phyloP scores from a whole-genome alignment of 1,140 invertebrate species.

The Heterodera schachtii region DNA sequence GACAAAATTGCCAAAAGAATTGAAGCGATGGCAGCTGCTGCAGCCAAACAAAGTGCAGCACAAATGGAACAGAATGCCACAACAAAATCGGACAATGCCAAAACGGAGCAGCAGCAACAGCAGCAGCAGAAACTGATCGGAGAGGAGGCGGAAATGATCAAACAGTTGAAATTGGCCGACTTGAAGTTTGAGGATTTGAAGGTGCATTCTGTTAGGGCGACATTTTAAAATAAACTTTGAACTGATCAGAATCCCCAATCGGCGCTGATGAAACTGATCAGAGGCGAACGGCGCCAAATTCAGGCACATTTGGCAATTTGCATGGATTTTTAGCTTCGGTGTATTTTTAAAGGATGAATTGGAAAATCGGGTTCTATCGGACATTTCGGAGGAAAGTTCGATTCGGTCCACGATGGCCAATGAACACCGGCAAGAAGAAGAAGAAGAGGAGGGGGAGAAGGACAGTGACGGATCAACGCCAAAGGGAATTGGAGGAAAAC shows the following conservation, averaged over 20 bases:
- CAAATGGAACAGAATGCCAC: neutral
- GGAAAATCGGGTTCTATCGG: conserved; percentile 59
- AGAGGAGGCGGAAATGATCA: conserved; percentile 12
- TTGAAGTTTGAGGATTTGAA: conserved; percentile 24
- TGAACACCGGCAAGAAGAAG: conserved; percentile 58
- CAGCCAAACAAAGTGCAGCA: conserved; percentile 2
- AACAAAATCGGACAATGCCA: neutral
- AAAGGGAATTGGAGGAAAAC: neutral
- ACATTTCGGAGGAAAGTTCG: conserved; percentile 57
- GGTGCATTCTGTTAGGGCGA: neutral
- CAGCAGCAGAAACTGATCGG: conserved; percentile 15
- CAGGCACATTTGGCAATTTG: conserved; percentile 26
- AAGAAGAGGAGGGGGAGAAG: conserved; percentile 51
- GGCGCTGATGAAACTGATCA: conserved; percentile 52
- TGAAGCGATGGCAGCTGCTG: conserved; percentile 5
- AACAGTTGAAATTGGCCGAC: conserved; percentile 16
- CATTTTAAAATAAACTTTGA: neutral
- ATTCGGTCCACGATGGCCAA: conserved; percentile 57
- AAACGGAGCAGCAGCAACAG: conserved; percentile 7
- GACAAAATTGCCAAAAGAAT: conserved; percentile 23
- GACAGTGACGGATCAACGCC: neutral
- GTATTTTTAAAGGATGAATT: conserved; percentile 48
- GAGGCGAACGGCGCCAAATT: conserved; percentile 60
- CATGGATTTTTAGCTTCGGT: too few relatives aligned
- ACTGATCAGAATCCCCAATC: conserved; percentile 29